Evolutionary conservation across 2,113 vertebrate species (phyloP), one percentile per base, ranked within the genome.

Genomic region (Catharus fuscescens): DNA sequence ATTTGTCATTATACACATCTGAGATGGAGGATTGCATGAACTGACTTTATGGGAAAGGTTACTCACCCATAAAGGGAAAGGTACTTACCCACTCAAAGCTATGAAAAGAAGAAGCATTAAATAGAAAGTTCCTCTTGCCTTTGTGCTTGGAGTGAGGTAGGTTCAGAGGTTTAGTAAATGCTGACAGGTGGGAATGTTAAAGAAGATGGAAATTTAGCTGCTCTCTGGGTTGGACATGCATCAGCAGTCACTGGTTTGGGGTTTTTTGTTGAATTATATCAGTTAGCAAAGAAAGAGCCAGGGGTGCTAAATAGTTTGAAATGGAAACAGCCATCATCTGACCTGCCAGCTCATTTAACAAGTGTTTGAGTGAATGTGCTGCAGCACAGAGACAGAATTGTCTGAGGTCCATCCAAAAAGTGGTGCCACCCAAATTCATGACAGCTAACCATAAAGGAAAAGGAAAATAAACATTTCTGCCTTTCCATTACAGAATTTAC

Each of bases 381-480:
- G 56, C 82, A 88, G 69, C 28, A 56, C 28, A 66, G 50, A 67
- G 48, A 57, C 25, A 56, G 26, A 59, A 47, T 8, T 80, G 32
- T 86, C 64, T 28, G 36, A 38, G 36, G 32, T 62, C 77, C 64
- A 90, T 71, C 76, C 57, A 81, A 64, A 78, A 60, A 92, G 82
- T 26, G 40, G 18, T 66, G 50, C 65, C 66, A 90, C 90, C 64
- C 66, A 67, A 91, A 91, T 60, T 71, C 31, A 17, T 29, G 60
- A 87, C 5, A 59, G 56, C 54, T 66, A 93, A 57, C 50, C 45
- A 42, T 29, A 62, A 77, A 90, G 60, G 24, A 73, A 84, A 54
- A 85, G 54, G 34, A 74, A 94, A 92, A 90, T 24, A 79, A 94
- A 80, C 44, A 86, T 57, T 88, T 88, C 86, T 96, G 83, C 54